Percentiles rank a stretch among this genome's conserved stretches.
These are phyloP conservation scores for Drosophila neutralis DNA, from an alignment of 2,888 invertebrate genomes.

Conservation along the genomic window DNA sequence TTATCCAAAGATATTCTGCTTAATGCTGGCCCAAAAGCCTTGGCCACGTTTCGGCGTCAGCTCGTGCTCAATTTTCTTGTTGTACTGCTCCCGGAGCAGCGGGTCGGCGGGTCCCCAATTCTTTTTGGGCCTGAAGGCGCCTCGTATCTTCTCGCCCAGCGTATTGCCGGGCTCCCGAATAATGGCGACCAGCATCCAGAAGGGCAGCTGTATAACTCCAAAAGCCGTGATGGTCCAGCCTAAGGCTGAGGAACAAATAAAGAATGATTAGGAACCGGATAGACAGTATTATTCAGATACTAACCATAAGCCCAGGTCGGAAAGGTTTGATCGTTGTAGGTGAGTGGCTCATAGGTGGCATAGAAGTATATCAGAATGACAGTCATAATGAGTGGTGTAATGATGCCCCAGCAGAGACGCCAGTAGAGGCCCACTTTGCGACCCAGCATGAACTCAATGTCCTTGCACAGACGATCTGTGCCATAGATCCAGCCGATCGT, in stretches of 20 bases:
- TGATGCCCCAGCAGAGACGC: slow-evolving; percentile 91
- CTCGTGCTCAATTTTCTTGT: slow-evolving; percentile 82
- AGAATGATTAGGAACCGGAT: not conserved
- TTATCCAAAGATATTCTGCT: slow-evolving; percentile 81
- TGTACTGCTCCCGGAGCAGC: slow-evolving; percentile 86
- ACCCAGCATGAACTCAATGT: slow-evolving; percentile 93
- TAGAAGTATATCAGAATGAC: slow-evolving; percentile 90
- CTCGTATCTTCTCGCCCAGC: slow-evolving; percentile 81
- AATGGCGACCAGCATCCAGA: slow-evolving; percentile 83
- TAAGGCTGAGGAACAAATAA: slow-evolving; percentile 60
- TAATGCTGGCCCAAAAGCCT: slow-evolving; percentile 74
- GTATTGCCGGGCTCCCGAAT: slow-evolving; percentile 79
- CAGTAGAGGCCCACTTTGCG: slow-evolving; percentile 90
- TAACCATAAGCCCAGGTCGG: slow-evolving; percentile 88
- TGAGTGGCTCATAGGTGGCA: slow-evolving; percentile 86
- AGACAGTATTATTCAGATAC: slow-evolving; percentile 27
- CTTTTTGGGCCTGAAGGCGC: slow-evolving; percentile 85
- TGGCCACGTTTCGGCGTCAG: slow-evolving; percentile 61
- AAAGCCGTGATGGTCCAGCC: slow-evolving; percentile 86
- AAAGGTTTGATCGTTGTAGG: slow-evolving; percentile 87
- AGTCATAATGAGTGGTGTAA: slow-evolving; percentile 90
- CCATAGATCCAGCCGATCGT: slow-evolving; percentile 91
- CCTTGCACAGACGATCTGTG: slow-evolving; percentile 88
- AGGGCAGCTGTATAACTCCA: slow-evolving; percentile 86
- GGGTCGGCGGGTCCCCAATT: slow-evolving; percentile 87